phyloP scores from a whole-genome alignment of 1,140 invertebrate genomes.

The Atta cephalotes region DNA sequence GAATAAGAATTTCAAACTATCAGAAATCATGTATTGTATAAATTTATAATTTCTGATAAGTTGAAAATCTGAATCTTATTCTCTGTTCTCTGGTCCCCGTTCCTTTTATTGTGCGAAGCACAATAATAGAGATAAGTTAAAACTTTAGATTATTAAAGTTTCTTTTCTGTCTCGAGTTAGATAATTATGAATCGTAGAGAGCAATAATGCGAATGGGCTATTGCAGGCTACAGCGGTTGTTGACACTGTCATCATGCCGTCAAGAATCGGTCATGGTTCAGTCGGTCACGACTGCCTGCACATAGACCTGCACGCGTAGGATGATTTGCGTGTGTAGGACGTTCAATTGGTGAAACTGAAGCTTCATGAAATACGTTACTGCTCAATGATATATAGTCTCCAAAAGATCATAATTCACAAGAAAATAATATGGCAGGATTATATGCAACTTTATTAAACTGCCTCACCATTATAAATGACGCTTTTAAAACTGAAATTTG shows the following conservation, averaged over 20 bases:
- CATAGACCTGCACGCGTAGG: constrained; percentile 10
- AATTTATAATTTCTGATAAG: no score
- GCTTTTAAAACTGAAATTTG: constrained; percentile 33
- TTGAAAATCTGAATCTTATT: no score
- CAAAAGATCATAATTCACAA: constrained; percentile 59
- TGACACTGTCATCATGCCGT: constrained; percentile 63
- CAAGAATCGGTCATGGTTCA: constrained; percentile 71
- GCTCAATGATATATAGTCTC: constrained; percentile 38
- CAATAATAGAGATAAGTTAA: not conserved
- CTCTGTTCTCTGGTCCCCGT: no score
- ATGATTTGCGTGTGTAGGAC: constrained; percentile 26
- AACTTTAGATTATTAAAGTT: not conserved
- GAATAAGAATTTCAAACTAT: no score
- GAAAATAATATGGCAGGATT: constrained; percentile 34
- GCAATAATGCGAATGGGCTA: not conserved
- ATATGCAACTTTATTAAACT: constrained; percentile 19
- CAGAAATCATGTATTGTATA: no score
- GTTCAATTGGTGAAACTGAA: not conserved
- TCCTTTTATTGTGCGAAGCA: no score
- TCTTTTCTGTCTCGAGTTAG: not conserved
- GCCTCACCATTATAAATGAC: not conserved
- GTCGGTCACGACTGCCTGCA: constrained; percentile 61
- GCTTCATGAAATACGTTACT: constrained; percentile 46
- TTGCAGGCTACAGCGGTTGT: constrained; percentile 50
- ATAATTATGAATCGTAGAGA: constrained; percentile 7